phyloP scores from a whole-genome alignment of 2,888 invertebrate species.

The Urechis unicinctus region DNA sequence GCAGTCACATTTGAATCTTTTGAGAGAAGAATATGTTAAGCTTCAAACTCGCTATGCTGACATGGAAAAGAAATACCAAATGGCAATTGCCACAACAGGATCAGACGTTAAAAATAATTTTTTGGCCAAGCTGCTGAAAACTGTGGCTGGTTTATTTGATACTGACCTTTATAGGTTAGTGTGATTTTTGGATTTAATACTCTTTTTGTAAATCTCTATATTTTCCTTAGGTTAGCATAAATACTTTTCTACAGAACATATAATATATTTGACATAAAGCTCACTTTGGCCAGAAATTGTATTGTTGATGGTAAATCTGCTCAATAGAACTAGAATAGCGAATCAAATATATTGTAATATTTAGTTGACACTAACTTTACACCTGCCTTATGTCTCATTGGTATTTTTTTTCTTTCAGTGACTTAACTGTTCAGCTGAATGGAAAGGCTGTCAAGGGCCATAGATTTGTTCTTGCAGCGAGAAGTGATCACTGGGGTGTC shows the following conservation, averaged over 20 bases:
- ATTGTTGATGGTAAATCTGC: too few species aligned
- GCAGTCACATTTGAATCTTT: constrained; percentile 76
- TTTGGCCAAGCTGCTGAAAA: constrained; percentile 73
- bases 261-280: too few species aligned
- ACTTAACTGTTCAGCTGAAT: constrained; percentile 70
- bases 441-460: constrained; percentile 73
- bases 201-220: not conserved
- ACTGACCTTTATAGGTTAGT: constrained; percentile 58
- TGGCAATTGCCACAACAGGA: constrained; percentile 61
- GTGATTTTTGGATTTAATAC: not conserved
- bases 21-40: constrained; percentile 86
- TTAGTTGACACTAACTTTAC: too few species aligned
- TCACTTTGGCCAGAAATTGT: too few species aligned
- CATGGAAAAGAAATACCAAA: constrained; percentile 76
- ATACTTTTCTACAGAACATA: too few species aligned
- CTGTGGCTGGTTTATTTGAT: constrained; percentile 75
- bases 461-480: constrained; percentile 79
- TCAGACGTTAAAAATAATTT: constrained; percentile 57
- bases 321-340: too few species aligned
- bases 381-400: too few species aligned
- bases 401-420: constrained; percentile 55
- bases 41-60: constrained; percentile 75
- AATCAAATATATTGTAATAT: too few species aligned
- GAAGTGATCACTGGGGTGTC: constrained; percentile 79
- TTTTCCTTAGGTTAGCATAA: not conserved